Evolutionary conservation across 2,888 invertebrate species (phyloP).

Genomic region (Eupithecia abbreviata): DNA sequence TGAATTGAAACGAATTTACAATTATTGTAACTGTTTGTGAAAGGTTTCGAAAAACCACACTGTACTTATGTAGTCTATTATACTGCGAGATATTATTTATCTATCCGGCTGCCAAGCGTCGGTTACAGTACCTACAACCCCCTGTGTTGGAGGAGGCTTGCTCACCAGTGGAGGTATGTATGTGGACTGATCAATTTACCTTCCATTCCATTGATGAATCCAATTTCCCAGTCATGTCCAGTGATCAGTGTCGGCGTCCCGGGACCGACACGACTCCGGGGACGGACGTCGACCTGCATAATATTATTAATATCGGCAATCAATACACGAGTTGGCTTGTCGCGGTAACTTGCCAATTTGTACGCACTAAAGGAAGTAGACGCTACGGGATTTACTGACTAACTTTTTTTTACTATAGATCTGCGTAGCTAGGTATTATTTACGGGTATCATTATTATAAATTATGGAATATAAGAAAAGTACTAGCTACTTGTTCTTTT

Average conservation of each 20-base stretch:
- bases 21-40: no score
- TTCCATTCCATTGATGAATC: neutral
- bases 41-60: no score
- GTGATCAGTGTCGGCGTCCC: neutral
- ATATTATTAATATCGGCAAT: conserved; percentile 8
- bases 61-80: no score
- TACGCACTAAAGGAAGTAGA: neutral
- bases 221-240: neutral
- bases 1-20: no score
- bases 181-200: neutral
- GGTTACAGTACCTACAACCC: neutral
- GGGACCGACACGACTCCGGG: neutral
- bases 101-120: no score
- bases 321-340: conserved; percentile 3
- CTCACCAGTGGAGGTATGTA: neutral
- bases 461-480: no score
- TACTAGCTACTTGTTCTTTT: no score
- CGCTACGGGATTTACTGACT: neutral
- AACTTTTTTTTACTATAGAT: no score
- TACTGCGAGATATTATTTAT: no score
- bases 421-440: no score
- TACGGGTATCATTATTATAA: no score
- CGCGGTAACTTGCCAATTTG: neutral
- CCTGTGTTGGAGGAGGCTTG: neutral
- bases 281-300: neutral